These are phyloP conservation scores for Calycopis cecrops DNA, from an alignment of 1,140 invertebrate species.

Conservation along the genomic window DNA sequence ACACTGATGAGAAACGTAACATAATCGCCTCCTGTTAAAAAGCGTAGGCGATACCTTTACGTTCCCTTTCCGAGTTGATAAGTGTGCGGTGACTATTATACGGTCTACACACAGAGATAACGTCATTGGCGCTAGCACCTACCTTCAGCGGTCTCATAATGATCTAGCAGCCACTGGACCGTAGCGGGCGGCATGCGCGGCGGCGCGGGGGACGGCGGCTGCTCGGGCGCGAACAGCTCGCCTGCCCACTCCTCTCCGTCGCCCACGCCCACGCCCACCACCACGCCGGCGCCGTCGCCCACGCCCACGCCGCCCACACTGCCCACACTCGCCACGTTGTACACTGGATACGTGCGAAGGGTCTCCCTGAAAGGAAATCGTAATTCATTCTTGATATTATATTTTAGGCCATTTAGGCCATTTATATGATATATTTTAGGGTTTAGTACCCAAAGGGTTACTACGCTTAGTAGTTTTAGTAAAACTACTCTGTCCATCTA, in stretches of 20 bases:
- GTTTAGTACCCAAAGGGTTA: too few species aligned
- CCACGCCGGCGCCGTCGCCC: slow-evolving; percentile 28
- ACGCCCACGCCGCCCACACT: slow-evolving; percentile 28
- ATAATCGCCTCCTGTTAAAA: too few species aligned
- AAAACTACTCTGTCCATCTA: too few species aligned
- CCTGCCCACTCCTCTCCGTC: slow-evolving; percentile 34
- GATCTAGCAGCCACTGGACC: slow-evolving; percentile 96
- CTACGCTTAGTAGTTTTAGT: too few species aligned
- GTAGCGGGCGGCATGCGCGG: slow-evolving; percentile 66
- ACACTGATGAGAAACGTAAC: too few species aligned
- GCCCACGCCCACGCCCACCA: slow-evolving; percentile 31
- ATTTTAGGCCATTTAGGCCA: too few species aligned
- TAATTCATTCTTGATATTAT: too few species aligned
- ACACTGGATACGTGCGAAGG: slow-evolving; percentile 52
- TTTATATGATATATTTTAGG: too few species aligned
- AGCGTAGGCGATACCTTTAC: too few species aligned
- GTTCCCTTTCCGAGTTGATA: too few species aligned
- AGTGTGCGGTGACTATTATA: too few species aligned
- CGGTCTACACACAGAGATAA: too few species aligned
- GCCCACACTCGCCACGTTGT: slow-evolving; percentile 37
- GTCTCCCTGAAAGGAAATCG: slow-evolving; percentile 35
- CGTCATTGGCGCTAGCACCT: slow-evolving; percentile 2
- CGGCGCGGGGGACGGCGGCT: slow-evolving; percentile 42
- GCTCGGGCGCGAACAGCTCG: slow-evolving; percentile 32
- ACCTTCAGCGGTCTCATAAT: slow-evolving; percentile 98